Percentiles rank a stretch among this genome's conserved stretches.
phyloP scores from a whole-genome alignment of 2,113 vertebrate genomes.

The Tylochromis polylepis region DNA sequence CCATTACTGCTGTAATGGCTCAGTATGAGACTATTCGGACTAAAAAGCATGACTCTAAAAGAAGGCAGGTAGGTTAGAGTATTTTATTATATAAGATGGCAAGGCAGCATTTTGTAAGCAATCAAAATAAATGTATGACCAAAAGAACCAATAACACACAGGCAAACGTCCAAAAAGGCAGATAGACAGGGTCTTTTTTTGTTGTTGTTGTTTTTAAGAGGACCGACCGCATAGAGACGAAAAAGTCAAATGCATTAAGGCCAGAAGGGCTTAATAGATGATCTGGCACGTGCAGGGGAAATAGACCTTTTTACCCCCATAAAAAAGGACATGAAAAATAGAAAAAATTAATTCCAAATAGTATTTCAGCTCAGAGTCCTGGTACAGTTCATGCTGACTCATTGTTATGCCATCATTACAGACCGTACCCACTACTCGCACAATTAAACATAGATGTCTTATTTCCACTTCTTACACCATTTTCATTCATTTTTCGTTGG shows the following conservation, averaged over 20 bases:
- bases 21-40: not conserved
- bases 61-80: not conserved
- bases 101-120: not conserved
- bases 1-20: not conserved
- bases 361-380: not conserved
- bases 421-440: not conserved
- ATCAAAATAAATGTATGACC: not conserved
- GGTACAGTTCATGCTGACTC: not conserved
- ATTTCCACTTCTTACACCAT: not conserved
- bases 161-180: not conserved
- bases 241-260: not conserved
- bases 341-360: not conserved
- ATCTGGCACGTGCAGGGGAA: not conserved
- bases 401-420: not conserved
- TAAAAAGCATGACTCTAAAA: not conserved
- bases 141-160: not conserved
- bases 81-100: not conserved
- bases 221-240: not conserved
- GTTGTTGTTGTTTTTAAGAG: not conserved
- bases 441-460: not conserved
- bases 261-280: not conserved
- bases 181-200: not conserved
- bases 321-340: not conserved
- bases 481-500: not conserved
- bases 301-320: not conserved